phyloP scores from a whole-genome alignment of 2,113 vertebrate species.

The Podiceps cristatus region DNA sequence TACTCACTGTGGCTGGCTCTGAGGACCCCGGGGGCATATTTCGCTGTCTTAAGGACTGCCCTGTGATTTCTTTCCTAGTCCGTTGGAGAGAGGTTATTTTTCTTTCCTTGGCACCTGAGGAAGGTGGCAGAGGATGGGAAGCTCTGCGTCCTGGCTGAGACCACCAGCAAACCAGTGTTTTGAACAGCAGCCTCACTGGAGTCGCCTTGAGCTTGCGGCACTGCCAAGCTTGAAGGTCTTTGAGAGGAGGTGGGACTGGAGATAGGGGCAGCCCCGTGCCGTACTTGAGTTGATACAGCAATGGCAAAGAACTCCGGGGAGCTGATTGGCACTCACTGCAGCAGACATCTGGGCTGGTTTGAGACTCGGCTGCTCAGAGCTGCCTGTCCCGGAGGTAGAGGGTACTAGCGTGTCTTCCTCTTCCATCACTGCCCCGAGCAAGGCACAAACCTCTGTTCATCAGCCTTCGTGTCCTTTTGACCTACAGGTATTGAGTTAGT shows the following conservation, averaged over 20 bases:
- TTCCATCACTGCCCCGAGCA: neutral
- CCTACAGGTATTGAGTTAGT: neutral
- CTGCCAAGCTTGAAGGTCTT: neutral
- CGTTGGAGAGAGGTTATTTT: neutral
- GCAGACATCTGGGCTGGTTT: neutral
- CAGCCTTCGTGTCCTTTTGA: neutral
- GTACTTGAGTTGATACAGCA: neutral
- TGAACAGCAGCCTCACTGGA: neutral
- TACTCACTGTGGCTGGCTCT: rapidly evolving
- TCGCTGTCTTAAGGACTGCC: neutral
- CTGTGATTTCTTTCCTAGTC: neutral
- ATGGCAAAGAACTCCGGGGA: neutral
- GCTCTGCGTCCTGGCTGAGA: neutral
- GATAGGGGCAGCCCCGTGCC: neutral
- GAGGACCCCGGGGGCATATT: neutral
- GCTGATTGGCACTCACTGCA: neutral
- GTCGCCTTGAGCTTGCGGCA: neutral
- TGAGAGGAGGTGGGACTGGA: neutral
- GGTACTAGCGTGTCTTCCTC: neutral
- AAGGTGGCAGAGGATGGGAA: neutral
- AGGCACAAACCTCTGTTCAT: neutral
- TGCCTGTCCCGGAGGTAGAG: neutral
- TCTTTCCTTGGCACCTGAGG: neutral
- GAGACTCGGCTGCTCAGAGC: neutral
- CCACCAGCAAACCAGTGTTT: neutral